Conservation (phyloP, 2,113 vertebrate species). For the Corythornis vintsioides region DNA sequence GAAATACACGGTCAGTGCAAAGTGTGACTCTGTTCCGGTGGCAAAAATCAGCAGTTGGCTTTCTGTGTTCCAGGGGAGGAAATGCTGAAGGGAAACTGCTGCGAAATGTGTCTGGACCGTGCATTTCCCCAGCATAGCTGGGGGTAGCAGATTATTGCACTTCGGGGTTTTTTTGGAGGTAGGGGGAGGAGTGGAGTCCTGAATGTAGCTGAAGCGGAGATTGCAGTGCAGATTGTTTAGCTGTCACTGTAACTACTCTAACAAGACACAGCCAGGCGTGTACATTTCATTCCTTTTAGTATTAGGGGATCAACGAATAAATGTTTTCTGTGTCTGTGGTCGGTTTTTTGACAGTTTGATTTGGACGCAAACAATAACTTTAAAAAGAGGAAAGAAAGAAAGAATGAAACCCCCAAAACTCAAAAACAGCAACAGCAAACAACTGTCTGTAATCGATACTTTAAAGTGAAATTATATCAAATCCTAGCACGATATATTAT, state of each 20-base stretch:
- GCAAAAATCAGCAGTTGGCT: not conserved
- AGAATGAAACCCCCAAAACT: not conserved
- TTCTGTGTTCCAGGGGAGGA: not conserved
- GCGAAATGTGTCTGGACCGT: not conserved
- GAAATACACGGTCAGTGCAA: not conserved
- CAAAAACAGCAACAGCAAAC: no score
- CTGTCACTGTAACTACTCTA: slow-evolving; percentile 48
- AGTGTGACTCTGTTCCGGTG: not conserved
- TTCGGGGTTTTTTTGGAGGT: slow-evolving; percentile 35
- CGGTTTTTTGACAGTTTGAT: slow-evolving; percentile 23
- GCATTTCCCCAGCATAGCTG: not conserved
- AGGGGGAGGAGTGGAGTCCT: slow-evolving; percentile 58
- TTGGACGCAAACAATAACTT: not conserved
- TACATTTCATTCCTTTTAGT: slow-evolving; percentile 7
- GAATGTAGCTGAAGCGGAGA: slow-evolving; percentile 50
- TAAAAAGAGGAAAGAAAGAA: not conserved
- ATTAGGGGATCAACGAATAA: slow-evolving; percentile 3
- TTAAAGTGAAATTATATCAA: slow-evolving; percentile 24
- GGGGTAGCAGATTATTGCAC: slow-evolving; percentile 5
- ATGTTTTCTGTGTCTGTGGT: slow-evolving; percentile 8
- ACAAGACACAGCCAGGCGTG: not conserved
- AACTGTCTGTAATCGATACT: not conserved
- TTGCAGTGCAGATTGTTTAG: slow-evolving; percentile 28
- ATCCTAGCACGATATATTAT: not conserved
- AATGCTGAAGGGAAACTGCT: not conserved